These are phyloP conservation scores for Empis stercorea DNA, from an alignment of 2,888 invertebrate species.

Conservation along the genomic window DNA sequence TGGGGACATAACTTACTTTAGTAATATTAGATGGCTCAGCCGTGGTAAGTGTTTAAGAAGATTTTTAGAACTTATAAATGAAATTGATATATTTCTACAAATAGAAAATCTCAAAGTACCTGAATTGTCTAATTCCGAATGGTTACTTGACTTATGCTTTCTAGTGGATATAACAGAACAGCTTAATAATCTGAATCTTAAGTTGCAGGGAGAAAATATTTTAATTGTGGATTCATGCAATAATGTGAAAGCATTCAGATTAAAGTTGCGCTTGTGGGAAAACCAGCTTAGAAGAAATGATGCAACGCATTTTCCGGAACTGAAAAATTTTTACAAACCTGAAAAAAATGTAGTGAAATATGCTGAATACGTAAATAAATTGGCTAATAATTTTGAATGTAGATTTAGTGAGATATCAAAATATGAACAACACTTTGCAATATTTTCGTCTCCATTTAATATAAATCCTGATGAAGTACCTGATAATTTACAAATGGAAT, in stretches of 20 bases:
- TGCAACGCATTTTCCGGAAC: neutral
- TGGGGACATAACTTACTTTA: conserved; percentile 4
- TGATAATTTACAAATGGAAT: no score
- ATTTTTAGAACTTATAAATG: conserved; percentile 3
- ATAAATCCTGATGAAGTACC: neutral
- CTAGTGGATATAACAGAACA: neutral
- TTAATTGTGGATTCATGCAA: neutral
- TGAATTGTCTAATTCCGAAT: neutral
- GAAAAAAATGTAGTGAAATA: neutral
- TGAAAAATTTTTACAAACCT: neutral
- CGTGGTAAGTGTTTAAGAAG: conserved; percentile 5
- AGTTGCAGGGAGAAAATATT: neutral
- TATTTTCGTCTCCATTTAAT: neutral
- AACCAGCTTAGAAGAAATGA: neutral
- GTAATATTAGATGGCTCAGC: conserved; percentile 4
- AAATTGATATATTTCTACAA: conserved; percentile 2
- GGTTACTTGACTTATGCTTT: neutral
- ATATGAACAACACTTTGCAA: neutral
- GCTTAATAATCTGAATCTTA: neutral
- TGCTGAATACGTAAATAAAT: neutral
- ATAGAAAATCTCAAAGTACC: neutral
- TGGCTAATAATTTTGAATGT: neutral
- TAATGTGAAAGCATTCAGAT: neutral
- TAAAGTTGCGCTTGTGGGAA: neutral
- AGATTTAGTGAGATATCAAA: neutral